These are phyloP conservation scores for Conus canariensis DNA, from an alignment of 2,888 invertebrate genomes.

Conservation along the genomic window DNA sequence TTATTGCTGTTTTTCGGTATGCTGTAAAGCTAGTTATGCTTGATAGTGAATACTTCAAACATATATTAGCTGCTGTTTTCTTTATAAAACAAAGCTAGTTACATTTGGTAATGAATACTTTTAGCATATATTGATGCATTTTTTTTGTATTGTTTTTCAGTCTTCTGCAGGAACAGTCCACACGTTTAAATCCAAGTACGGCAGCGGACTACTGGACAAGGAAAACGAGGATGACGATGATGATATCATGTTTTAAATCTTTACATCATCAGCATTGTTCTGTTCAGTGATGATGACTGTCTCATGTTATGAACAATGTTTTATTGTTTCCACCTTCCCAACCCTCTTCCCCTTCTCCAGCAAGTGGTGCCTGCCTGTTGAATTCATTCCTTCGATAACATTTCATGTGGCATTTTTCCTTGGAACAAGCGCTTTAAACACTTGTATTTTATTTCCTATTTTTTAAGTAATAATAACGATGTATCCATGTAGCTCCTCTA, in stretches of 20 bases:
- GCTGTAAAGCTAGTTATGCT: too few relatives aligned
- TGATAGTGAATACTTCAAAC: too few relatives aligned
- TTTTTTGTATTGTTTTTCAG: constrained; percentile 25
- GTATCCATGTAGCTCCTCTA: background rate
- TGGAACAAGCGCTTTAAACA: background rate
- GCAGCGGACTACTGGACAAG: constrained; percentile 52
- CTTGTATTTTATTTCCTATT: background rate
- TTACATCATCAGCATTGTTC: background rate
- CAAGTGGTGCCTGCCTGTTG: background rate
- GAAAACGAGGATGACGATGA: constrained; percentile 60
- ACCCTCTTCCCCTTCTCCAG: background rate
- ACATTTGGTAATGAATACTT: too few relatives aligned
- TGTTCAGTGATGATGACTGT: background rate
- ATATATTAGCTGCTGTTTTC: too few relatives aligned
- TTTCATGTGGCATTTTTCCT: background rate
- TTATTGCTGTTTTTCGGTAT: too few relatives aligned
- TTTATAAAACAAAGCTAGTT: too few relatives aligned
- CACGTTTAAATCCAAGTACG: constrained; percentile 48
- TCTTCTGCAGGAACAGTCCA: constrained; percentile 41
- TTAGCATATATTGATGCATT: background rate
- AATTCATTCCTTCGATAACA: background rate
- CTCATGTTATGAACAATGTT: background rate
- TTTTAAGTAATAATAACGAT: background rate
- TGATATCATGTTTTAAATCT: constrained; percentile 48
- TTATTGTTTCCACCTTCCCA: background rate